Base-by-base conservation (phyloP, 2,888 invertebrate genomes). In the Polydrusus pterygomalis region DNA sequence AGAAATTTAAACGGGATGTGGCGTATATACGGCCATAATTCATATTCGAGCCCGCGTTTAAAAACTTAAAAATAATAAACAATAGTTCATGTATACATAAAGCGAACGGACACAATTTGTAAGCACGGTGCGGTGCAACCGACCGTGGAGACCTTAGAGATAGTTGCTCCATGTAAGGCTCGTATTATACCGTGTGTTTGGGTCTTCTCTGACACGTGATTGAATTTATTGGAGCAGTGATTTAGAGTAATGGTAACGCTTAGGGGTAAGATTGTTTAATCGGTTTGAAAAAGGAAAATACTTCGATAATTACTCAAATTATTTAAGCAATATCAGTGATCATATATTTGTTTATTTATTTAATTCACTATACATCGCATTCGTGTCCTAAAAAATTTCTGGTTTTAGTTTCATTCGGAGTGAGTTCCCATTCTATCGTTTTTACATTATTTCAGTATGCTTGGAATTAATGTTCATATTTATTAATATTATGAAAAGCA, bases 51-150 rank as follows among this genome's bases (percentile, higher is more conserved):
- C 80, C 78, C 73, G 76, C 75, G 60, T 67, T 71, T 70, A 80
- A 82, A 82, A 82, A 79, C 75, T 77, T 78, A 85, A 85, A 85
- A 85, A 85, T 84, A 81, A 84, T 84, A 85, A 85, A 85, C 84
- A 85, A 85, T 85, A 85, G 85, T 85, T 84, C 85, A 85, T 85
- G 85, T 85, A 85, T 85, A 85, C 84, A 85, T 85, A 85, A 85
- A 84, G 81, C 83, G 83, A 83, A 79, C 84, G 83, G 83, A 84
- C 84, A 85, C 85, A 85, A 85, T 85, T 85, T 85, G 85, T 85
- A 85, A 83, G 82, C 84, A 79, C 83, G 79, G 75, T 82, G 82
- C 84, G 77, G 83, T 77, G 72, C 82, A 84, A 81, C 84, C 84
- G 82, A 85, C 83, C 86, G 85, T 85, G 84, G 83, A 82, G 85